A percentile compares a stretch with the other conserved stretches of the same genome.
These are phyloP conservation scores for Drosophila nannoptera DNA, from an alignment of 1,140 invertebrate species.

Conservation along the genomic window DNA sequence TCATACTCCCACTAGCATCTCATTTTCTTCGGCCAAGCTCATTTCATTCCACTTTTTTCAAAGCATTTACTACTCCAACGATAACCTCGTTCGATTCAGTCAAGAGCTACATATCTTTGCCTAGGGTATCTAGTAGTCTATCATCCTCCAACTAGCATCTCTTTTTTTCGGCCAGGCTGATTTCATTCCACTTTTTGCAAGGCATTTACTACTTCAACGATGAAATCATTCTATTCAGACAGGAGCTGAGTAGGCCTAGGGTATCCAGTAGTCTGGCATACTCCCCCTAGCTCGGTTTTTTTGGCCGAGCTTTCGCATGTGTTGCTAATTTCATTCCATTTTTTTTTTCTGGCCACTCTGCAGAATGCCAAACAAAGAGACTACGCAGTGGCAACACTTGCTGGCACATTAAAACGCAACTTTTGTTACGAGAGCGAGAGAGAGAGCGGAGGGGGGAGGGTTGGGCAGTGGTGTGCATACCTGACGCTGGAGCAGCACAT, in stretches of 20 bases:
- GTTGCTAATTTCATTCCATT: slow-evolving; percentile 63
- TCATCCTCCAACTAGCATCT: slow-evolving; percentile 8
- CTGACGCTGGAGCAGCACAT: slow-evolving; percentile 13
- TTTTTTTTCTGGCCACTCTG: slow-evolving; percentile 19
- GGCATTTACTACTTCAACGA: too few species aligned
- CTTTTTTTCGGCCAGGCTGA: slow-evolving; percentile 42
- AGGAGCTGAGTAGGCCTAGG: background rate
- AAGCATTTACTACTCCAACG: too few species aligned
- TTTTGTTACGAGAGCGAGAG: slow-evolving; percentile 34
- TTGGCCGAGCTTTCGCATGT: slow-evolving; percentile 48
- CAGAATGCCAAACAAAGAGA: slow-evolving; percentile 35
- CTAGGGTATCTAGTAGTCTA: background rate
- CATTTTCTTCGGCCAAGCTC: slow-evolving; percentile 37
- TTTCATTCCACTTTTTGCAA: slow-evolving; percentile 44
- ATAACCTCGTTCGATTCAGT: too few species aligned
- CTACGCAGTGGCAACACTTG: slow-evolving; percentile 29
- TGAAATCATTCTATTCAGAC: too few species aligned
- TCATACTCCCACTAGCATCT: slow-evolving; percentile 6
- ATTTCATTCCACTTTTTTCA: slow-evolving; percentile 49
- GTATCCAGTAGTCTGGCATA: background rate
- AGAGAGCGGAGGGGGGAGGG: background rate
- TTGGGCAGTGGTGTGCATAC: background rate
- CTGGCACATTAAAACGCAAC: slow-evolving; percentile 64
- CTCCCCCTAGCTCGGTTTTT: slow-evolving; percentile 17
- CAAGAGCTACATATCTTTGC: too few species aligned